A percentile compares a stretch with the other conserved stretches of the same genome.
These are phyloP conservation scores for Enteromius unitaeniatus DNA, from an alignment of 2,797 vertebrate species.

Conservation along the genomic window DNA sequence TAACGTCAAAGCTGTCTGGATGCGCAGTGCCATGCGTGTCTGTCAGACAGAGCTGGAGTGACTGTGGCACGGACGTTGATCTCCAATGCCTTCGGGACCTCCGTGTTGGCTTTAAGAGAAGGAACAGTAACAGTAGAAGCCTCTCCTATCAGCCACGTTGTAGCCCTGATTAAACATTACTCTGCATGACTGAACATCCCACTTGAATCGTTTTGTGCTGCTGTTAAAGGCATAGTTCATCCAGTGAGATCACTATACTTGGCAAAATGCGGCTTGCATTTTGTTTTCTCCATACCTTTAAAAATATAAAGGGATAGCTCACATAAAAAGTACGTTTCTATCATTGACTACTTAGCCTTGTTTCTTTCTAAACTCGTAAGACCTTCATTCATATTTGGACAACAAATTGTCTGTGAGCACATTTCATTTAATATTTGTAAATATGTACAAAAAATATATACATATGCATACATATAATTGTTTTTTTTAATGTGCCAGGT, in stretches of 20 bases:
- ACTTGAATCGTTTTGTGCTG: conserved; percentile 3
- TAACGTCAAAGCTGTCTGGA: conserved; percentile 46
- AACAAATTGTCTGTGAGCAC: no score
- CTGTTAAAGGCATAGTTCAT: not conserved
- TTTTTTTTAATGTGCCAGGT: no score
- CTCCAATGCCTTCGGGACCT: conserved; percentile 70
- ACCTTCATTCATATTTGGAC: no score
- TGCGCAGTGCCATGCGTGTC: conserved; percentile 30
- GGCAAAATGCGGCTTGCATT: not conserved
- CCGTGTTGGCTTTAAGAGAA: conserved; percentile 43
- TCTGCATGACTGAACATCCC: conserved; percentile 62
- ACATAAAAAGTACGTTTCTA: no score
- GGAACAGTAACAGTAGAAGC: conserved; percentile 27
- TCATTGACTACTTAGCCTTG: no score
- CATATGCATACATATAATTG: no score
- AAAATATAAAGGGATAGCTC: no score
- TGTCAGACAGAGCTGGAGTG: conserved; percentile 50
- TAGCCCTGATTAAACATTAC: conserved; percentile 70
- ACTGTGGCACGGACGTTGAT: conserved; percentile 65
- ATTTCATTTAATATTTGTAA: not conserved
- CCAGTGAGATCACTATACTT: not conserved
- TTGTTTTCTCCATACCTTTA: not conserved
- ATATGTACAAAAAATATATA: not conserved
- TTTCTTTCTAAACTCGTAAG: no score
- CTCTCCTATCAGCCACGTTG: conserved; percentile 52